Conservation (phyloP, 2,113 vertebrate genomes). For the Hippolais icterina region DNA sequence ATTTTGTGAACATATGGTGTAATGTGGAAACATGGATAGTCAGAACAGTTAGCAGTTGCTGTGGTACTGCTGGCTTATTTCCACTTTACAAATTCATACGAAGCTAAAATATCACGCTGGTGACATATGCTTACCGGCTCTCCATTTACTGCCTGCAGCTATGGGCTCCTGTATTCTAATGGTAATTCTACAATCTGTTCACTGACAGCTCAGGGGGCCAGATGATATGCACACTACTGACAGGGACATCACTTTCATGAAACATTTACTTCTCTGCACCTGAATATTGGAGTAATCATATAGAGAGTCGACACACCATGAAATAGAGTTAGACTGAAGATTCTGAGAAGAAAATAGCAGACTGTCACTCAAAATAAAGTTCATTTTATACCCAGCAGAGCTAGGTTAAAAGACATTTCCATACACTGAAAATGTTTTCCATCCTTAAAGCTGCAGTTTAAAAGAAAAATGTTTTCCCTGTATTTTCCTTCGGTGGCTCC, state of each 20-base stretch:
- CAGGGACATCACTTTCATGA: slow-evolving; percentile 92
- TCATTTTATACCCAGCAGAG: slow-evolving; percentile 70
- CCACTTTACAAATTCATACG: slow-evolving; percentile 82
- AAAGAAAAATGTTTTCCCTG: neutral
- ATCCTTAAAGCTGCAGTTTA: neutral
- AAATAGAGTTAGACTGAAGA: slow-evolving; percentile 85
- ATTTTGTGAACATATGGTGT: slow-evolving; percentile 71
- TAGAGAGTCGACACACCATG: slow-evolving; percentile 82
- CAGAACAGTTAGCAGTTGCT: slow-evolving; percentile 77
- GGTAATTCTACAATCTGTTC: slow-evolving; percentile 89
- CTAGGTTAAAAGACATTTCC: slow-evolving; percentile 50
- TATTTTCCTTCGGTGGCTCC: neutral
- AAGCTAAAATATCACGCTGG: slow-evolving; percentile 77
- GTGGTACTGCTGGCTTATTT: slow-evolving; percentile 77
- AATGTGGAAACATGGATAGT: slow-evolving; percentile 66
- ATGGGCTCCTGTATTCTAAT: slow-evolving; percentile 79
- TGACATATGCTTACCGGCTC: slow-evolving; percentile 84
- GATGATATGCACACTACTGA: slow-evolving; percentile 82
- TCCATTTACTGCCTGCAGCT: slow-evolving; percentile 81
- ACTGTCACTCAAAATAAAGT: slow-evolving; percentile 83
- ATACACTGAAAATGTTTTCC: slow-evolving; percentile 37
- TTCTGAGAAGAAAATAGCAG: slow-evolving; percentile 79
- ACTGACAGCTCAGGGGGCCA: slow-evolving; percentile 80
- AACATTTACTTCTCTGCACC: slow-evolving; percentile 88
- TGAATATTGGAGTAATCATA: slow-evolving; percentile 85